Conservation (phyloP, 1,140 invertebrate species). For the Euschistus heros region DNA sequence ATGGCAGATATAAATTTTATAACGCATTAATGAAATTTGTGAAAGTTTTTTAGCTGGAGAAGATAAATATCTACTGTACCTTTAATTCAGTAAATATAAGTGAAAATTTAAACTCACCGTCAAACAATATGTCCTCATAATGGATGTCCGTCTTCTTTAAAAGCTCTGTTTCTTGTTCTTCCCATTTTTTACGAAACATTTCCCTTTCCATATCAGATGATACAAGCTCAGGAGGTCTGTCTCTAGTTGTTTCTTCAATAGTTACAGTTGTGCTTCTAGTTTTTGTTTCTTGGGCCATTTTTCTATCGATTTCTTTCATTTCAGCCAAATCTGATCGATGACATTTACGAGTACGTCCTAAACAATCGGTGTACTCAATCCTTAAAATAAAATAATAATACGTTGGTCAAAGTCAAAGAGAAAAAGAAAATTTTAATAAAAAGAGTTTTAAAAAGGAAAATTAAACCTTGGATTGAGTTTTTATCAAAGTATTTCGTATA, state of each 20-base stretch:
- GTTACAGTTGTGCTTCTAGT: background rate
- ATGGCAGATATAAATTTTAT: too few relatives aligned
- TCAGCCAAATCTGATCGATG: constrained; percentile 61
- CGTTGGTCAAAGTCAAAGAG: too few relatives aligned
- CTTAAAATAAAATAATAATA: constrained; percentile 32
- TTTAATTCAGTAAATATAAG: too few relatives aligned
- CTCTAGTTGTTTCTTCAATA: constrained; percentile 24
- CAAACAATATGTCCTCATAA: constrained; percentile 80
- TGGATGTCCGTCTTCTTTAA: constrained; percentile 57
- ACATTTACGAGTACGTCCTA: constrained; percentile 77
- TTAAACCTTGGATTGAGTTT: too few relatives aligned
- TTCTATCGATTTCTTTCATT: constrained; percentile 53
- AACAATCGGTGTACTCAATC: constrained; percentile 79
- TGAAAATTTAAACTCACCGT: constrained; percentile 45
- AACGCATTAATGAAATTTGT: too few relatives aligned
- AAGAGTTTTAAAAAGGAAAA: too few relatives aligned
- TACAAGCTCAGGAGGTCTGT: constrained; percentile 33
- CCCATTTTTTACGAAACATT: constrained; percentile 49
- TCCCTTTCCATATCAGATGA: constrained; percentile 45
- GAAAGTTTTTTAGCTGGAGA: too few relatives aligned
- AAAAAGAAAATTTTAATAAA: too few relatives aligned
- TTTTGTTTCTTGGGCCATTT: constrained; percentile 34
- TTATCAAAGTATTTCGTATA: too few relatives aligned
- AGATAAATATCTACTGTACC: too few relatives aligned
- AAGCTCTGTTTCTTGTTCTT: constrained; percentile 48